Conservation (phyloP, 2,888 invertebrate species). For the Drosophila kanekoi region DNA sequence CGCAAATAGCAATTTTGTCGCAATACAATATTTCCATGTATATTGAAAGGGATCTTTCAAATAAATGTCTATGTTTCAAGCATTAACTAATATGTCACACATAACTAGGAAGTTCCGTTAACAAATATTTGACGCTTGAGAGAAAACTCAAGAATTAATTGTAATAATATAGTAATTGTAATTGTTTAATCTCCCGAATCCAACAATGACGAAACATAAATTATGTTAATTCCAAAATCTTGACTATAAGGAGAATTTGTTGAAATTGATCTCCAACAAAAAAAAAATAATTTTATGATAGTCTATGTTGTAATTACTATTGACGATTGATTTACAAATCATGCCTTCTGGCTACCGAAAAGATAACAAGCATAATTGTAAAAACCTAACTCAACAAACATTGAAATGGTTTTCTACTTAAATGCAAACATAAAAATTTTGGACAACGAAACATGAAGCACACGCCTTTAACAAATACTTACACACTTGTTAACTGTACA, state of each 20-base stretch:
- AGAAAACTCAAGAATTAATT: slow-evolving; percentile 28
- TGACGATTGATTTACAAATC: slow-evolving; percentile 38
- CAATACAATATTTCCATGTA: slow-evolving; percentile 29
- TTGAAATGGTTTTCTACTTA: slow-evolving; percentile 11
- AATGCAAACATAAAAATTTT: slow-evolving; percentile 16
- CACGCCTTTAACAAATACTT: slow-evolving; percentile 39
- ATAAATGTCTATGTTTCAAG: slow-evolving; percentile 50
- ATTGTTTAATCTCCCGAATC: slow-evolving; percentile 14
- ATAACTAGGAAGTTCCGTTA: slow-evolving; percentile 2
- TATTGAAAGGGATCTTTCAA: slow-evolving; percentile 40
- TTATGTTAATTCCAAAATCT: slow-evolving; percentile 30
- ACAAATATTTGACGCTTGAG: slow-evolving; percentile 38
- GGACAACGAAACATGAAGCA: slow-evolving; percentile 61
- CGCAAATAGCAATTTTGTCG: slow-evolving; percentile 26
- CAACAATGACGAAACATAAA: slow-evolving; percentile 35
- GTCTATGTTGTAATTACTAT: slow-evolving; percentile 37
- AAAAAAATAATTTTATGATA: slow-evolving; percentile 29
- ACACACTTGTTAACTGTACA: slow-evolving; percentile 45
- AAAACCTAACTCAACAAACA: not conserved
- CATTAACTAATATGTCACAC: slow-evolving; percentile 14
- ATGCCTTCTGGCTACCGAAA: slow-evolving; percentile 2
- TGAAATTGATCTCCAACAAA: slow-evolving; percentile 42
- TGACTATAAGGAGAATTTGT: slow-evolving; percentile 32
- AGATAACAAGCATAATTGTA: not conserved
- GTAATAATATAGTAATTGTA: slow-evolving; percentile 16